phyloP scores from a whole-genome alignment of 2,797 vertebrate species.

The Varecia variegata region DNA sequence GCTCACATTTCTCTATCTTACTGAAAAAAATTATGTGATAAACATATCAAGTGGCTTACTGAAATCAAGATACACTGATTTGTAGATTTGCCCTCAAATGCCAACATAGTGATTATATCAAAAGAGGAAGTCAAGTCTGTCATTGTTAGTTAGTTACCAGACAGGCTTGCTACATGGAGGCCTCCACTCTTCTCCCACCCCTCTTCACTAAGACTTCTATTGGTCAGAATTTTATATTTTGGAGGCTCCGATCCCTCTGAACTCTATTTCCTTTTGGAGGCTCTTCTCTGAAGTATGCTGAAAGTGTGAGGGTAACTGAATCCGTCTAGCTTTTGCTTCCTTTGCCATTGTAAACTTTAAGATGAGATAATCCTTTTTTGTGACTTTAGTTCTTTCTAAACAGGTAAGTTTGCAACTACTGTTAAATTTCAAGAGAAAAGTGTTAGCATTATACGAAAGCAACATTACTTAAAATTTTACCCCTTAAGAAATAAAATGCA shows the following conservation, averaged over 20 bases:
- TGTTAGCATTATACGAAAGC: constrained; percentile 43
- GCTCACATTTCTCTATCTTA: constrained; percentile 17
- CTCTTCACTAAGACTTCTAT: background rate
- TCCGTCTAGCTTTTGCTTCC: background rate
- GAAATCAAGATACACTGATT: constrained; percentile 36
- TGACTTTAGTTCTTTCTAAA: constrained; percentile 26
- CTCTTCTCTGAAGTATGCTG: constrained; percentile 4
- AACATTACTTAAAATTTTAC: constrained; percentile 53
- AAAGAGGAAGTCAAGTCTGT: constrained; percentile 23
- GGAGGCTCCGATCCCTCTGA: background rate
- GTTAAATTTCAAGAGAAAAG: constrained; percentile 47
- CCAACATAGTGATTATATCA: background rate
- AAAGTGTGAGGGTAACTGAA: constrained; percentile 31
- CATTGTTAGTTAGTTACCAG: background rate
- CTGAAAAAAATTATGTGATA: constrained; percentile 38
- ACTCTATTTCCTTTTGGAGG: background rate
- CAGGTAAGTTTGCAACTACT: constrained; percentile 15
- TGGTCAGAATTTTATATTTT: constrained; percentile 12
- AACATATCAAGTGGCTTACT: background rate
- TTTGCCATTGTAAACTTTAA: constrained; percentile 27
- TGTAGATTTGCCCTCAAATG: constrained; percentile 17
- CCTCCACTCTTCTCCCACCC: background rate
- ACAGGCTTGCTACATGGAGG: constrained; percentile 24
- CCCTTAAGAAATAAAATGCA: constrained; percentile 60
- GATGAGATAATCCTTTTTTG: constrained; percentile 2